Evolutionary conservation across 2,888 invertebrate genomes (phyloP).

Genomic region (Hipparchia sbordonii): DNA sequence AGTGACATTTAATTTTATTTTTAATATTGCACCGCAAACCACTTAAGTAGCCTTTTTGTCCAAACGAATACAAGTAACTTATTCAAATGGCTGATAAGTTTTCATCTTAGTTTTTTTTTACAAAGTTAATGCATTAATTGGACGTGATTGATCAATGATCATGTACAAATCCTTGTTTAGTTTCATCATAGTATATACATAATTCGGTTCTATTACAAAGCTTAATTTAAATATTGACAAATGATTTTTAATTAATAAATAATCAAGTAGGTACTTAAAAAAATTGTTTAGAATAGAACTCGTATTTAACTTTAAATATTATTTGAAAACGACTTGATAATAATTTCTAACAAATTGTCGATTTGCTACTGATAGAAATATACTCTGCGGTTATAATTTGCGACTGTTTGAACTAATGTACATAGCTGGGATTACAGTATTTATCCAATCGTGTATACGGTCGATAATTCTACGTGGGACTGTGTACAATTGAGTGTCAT

Average conservation of each 20-base stretch:
- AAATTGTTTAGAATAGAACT: background rate
- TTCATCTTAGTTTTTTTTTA: conserved; percentile 16
- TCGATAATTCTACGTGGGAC: background rate
- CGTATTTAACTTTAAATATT: background rate
- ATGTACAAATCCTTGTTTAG: background rate
- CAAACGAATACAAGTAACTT: conserved; percentile 34
- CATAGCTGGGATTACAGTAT: background rate
- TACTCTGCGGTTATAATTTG: conserved; percentile 10
- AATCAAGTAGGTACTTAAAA: background rate
- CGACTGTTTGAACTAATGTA: background rate
- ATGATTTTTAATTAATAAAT: background rate
- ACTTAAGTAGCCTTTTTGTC: conserved; percentile 20
- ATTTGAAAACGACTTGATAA: conserved; percentile 3
- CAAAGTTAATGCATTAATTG: conserved; percentile 21
- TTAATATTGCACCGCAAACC: conserved; percentile 11
- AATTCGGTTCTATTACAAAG: background rate
- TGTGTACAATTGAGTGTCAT: conserved; percentile 9
- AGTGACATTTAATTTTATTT: conserved; percentile 28
- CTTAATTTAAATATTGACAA: background rate
- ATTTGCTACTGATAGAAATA: conserved; percentile 1
- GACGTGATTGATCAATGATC: conserved; percentile 24
- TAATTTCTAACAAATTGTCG: conserved; percentile 13
- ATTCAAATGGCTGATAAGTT: conserved; percentile 32
- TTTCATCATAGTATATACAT: conserved; percentile 5
- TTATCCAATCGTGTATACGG: background rate